A percentile compares a stretch with the other conserved stretches of the same genome.
Evolutionary conservation across 2,888 invertebrate genomes (phyloP).

Genomic region (Folsomia manolachei): DNA sequence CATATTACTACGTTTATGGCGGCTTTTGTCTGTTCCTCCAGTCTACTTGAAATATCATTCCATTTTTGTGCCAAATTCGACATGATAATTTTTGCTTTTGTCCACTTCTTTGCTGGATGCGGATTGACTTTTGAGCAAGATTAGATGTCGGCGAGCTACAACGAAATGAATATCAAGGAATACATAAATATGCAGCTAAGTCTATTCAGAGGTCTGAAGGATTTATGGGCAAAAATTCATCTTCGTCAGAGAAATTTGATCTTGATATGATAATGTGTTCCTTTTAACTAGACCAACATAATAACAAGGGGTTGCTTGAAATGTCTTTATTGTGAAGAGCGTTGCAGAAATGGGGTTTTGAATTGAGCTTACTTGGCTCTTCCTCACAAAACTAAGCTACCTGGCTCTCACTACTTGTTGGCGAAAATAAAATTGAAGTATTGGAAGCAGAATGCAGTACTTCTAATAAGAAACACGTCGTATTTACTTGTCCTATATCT

Average conservation of each 20-base stretch:
- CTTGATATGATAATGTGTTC: slow-evolving; percentile 19
- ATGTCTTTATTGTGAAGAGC: neutral
- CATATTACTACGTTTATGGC: no score
- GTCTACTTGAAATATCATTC: neutral
- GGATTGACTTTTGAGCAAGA: neutral
- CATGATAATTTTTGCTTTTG: neutral
- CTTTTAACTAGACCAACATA: slow-evolving; percentile 5
- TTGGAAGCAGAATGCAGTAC: no score
- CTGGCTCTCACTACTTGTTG: neutral
- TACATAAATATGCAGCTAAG: no score
- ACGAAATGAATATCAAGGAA: neutral
- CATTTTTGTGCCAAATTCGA: neutral
- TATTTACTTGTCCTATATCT: no score
- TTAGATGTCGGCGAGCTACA: neutral
- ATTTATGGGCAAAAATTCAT: slow-evolving; percentile 21
- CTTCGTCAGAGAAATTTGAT: slow-evolving; percentile 19
- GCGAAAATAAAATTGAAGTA: neutral
- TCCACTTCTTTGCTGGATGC: neutral
- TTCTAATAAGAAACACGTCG: no score
- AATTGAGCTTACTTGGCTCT: no score
- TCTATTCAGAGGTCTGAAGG: slow-evolving; percentile 4
- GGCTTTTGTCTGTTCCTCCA: no score
- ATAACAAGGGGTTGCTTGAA: slow-evolving; percentile 8
- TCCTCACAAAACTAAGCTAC: no score
- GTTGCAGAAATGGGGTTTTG: neutral